Evolutionary conservation across 1,140 invertebrate genomes (phyloP).

Genomic region (Riptortus pedestris): DNA sequence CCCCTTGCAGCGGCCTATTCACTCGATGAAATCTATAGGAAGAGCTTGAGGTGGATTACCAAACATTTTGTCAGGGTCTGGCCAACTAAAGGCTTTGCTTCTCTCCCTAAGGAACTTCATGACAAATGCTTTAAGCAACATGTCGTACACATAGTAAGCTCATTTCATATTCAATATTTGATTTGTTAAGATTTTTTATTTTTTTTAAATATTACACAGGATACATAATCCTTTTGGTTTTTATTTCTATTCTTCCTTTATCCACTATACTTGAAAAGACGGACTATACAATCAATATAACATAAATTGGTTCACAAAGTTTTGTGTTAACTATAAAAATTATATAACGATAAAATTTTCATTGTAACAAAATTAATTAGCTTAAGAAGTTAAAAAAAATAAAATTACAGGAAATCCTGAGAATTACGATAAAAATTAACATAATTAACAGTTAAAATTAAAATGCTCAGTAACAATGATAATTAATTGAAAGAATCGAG

Average conservation of each 20-base stretch:
- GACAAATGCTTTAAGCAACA: constrained; percentile 74
- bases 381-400: too few species aligned
- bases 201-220: background rate
- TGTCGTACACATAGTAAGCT: constrained; percentile 53
- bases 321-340: too few species aligned
- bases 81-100: constrained; percentile 74
- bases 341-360: too few species aligned
- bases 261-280: background rate
- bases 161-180: background rate
- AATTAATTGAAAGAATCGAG: too few species aligned
- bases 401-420: too few species aligned
- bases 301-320: too few species aligned
- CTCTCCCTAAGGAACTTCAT: constrained; percentile 64
- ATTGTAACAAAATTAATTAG: too few species aligned
- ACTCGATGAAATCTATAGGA: constrained; percentile 74
- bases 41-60: constrained; percentile 74
- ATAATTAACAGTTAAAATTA: too few species aligned
- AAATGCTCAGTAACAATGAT: too few species aligned
- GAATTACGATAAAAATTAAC: too few species aligned
- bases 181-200: background rate
- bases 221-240: background rate
- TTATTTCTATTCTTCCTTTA: background rate
- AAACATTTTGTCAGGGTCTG: constrained; percentile 73
- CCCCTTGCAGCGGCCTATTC: constrained; percentile 70
- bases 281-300: too few species aligned